Percentiles rank a stretch among this genome's conserved stretches.
phyloP scores from a whole-genome alignment of 2,888 invertebrate genomes.

The Eremobia ochroleuca region DNA sequence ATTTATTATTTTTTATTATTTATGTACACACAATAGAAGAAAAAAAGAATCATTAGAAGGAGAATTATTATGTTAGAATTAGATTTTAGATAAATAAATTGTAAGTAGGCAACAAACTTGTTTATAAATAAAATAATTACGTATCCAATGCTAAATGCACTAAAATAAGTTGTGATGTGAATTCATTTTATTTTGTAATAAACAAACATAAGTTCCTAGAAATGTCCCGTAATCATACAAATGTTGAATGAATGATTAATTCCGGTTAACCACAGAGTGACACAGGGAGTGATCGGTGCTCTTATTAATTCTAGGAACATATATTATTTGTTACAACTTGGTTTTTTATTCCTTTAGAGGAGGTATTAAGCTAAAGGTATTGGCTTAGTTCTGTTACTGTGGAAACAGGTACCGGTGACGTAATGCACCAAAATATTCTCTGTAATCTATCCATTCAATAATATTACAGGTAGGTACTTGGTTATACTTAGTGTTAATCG shows the following conservation, averaged over 20 bases:
- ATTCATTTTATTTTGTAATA: conserved; percentile 27
- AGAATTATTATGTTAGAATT: no score
- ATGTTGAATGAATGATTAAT: conserved; percentile 77
- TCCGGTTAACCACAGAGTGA: conserved; percentile 76
- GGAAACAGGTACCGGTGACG: conserved; percentile 46
- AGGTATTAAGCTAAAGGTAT: conserved; percentile 53
- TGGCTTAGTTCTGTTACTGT: conserved; percentile 28
- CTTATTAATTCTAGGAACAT: conserved; percentile 61
- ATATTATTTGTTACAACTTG: conserved; percentile 47
- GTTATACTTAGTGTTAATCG: neutral
- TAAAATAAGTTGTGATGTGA: conserved; percentile 33
- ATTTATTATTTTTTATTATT: no score
- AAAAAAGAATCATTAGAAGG: no score
- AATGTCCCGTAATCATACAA: conserved; percentile 66
- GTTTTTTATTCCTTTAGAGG: conserved; percentile 49
- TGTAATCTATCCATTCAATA: neutral
- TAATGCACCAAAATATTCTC: conserved; percentile 41
- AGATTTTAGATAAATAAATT: neutral
- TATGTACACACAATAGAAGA: no score
- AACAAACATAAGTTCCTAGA: conserved; percentile 66
- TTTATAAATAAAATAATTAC: conserved; percentile 16
- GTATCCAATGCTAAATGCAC: neutral
- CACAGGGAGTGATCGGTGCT: conserved; percentile 58
- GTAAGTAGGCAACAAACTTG: neutral
- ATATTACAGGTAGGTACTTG: neutral